Evolutionary conservation across 2,888 invertebrate genomes (phyloP).

Genomic region (Pomacea canaliculata): DNA sequence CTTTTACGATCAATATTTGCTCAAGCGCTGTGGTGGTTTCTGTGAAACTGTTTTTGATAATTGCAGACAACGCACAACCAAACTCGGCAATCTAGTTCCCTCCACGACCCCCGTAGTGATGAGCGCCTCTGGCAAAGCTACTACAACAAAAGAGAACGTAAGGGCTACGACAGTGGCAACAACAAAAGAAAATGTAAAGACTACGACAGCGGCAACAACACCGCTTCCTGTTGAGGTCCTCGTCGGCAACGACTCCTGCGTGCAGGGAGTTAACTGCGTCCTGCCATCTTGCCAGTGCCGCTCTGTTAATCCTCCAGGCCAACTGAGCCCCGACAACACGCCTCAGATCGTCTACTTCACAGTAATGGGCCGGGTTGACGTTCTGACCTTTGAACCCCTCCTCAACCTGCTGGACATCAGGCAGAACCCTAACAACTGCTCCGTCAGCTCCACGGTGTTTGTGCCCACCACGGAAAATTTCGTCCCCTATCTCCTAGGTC

Average conservation of each 20-base stretch:
- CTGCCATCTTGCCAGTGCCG: slow-evolving; percentile 22
- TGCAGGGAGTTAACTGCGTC: slow-evolving; percentile 22
- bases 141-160: no score
- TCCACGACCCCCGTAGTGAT: no score
- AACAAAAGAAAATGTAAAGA: neutral
- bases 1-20: no score
- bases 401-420: slow-evolving; percentile 18
- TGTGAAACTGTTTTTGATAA: no score
- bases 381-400: slow-evolving; percentile 20
- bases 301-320: slow-evolving; percentile 7
- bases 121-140: no score
- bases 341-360: slow-evolving; percentile 33
- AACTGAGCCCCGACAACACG: neutral
- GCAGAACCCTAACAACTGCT: slow-evolving; percentile 30
- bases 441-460: slow-evolving; percentile 28
- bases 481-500: slow-evolving; percentile 33
- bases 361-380: slow-evolving; percentile 20
- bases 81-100: no score
- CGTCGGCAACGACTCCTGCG: slow-evolving; percentile 2
- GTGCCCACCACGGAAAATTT: slow-evolving; percentile 27
- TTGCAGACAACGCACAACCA: no score
- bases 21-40: no score
- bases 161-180: no score
- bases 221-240: neutral
- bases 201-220: neutral